Conservation (phyloP, 2,888 invertebrate genomes). For the Agonopterix arenella region DNA sequence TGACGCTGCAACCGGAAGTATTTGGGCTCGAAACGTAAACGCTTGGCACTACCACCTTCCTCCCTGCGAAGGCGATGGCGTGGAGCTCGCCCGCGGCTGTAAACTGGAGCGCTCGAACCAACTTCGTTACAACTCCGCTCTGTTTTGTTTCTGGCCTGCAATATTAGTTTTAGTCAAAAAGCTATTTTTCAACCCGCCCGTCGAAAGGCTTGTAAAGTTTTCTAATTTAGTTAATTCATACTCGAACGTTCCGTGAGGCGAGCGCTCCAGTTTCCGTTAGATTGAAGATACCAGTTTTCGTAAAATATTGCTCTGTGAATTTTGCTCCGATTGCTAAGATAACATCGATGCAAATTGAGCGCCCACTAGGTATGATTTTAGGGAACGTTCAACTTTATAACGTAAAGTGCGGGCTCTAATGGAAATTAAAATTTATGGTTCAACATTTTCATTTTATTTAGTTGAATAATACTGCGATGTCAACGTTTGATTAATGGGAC, state of each 20-base stretch:
- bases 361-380: conserved; percentile 8
- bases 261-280: conserved; percentile 31
- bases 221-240: conserved; percentile 71
- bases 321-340: conserved; percentile 39
- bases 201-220: conserved; percentile 69
- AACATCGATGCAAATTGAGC: conserved; percentile 34
- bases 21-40: conserved; percentile 41
- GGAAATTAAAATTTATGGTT: conserved; percentile 9
- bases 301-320: conserved; percentile 39
- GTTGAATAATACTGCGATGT: background rate
- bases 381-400: conserved; percentile 2
- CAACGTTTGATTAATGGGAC: background rate
- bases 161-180: conserved; percentile 75
- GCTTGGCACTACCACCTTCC: conserved; percentile 21
- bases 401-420: conserved; percentile 1
- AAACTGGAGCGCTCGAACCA: conserved; percentile 60
- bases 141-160: conserved; percentile 66
- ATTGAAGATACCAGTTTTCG: conserved; percentile 42
- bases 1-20: conserved; percentile 40
- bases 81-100: conserved; percentile 43
- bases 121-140: conserved; percentile 68
- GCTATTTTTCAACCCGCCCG: conserved; percentile 68
- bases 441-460: conserved; percentile 2
- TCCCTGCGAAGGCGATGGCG: conserved; percentile 9
- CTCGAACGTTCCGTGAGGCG: conserved; percentile 46